phyloP scores from a whole-genome alignment of 1,140 invertebrate species.

The Drosophila micromelanica region DNA sequence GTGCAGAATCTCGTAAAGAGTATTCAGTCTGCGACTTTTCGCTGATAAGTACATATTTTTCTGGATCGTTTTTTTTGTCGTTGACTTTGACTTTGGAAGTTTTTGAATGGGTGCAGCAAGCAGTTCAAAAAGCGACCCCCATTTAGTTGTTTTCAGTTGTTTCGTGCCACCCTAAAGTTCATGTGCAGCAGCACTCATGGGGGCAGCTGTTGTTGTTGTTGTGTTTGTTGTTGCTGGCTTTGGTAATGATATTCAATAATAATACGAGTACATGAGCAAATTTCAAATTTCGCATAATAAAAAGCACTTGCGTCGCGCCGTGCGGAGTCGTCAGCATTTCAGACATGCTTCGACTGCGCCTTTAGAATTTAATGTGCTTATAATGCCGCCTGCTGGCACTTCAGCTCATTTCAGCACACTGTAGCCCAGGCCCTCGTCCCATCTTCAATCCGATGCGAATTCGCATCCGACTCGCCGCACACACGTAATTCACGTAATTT shows the following conservation, averaged over 20 bases:
- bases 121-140: slow-evolving; percentile 55
- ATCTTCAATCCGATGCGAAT: slow-evolving; percentile 37
- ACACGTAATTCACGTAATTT: slow-evolving; percentile 55
- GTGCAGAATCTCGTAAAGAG: neutral
- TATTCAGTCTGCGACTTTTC: neutral
- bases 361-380: slow-evolving; percentile 83
- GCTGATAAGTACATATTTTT: neutral
- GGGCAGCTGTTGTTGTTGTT: slow-evolving; percentile 10
- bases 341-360: slow-evolving; percentile 74
- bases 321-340: slow-evolving; percentile 60
- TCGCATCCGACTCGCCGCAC: slow-evolving; percentile 47
- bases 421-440: slow-evolving; percentile 3
- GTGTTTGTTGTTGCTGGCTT: slow-evolving; percentile 9
- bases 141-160: slow-evolving; percentile 40
- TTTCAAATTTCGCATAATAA: slow-evolving; percentile 72
- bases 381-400: slow-evolving; percentile 81
- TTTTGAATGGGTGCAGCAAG: slow-evolving; percentile 30
- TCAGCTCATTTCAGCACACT: slow-evolving; percentile 38
- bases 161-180: slow-evolving; percentile 41
- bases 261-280: slow-evolving; percentile 52
- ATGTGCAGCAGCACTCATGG: no score
- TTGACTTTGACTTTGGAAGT: slow-evolving; percentile 47
- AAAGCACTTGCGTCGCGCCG: slow-evolving; percentile 70
- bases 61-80: neutral
- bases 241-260: slow-evolving; percentile 81